Base-by-base conservation (phyloP, 2,888 invertebrate species). In the Acanthopleura granulata region DNA sequence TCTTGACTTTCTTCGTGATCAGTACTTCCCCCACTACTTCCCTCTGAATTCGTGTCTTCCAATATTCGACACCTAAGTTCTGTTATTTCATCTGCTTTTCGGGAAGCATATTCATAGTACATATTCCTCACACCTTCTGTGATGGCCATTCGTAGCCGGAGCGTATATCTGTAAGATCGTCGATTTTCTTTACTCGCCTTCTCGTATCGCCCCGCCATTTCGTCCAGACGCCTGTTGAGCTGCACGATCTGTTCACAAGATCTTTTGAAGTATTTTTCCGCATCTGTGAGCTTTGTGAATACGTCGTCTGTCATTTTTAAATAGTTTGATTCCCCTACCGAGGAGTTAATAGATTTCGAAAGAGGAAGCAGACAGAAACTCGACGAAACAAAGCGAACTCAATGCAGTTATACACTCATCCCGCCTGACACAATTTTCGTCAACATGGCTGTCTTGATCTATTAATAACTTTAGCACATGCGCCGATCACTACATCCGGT, bases 81-180 rank as follows among this genome's bases (percentile, higher is more conserved):
- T 40, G 79, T 77, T 75, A 84, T 80, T 74, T 79, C 79, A 72
- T 84, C 84, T 16, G 84, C 84, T 73, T 82, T 82, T 62, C 78
- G 75, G 29, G 75, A 76, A 25, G 85, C 85, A 74, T 81, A 85
- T 75, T 82, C 82, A 72, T 85, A 82, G 75, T 80, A 84, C 84
- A 85, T 85, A 76, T 85, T 85, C 70, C 84, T 72, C 16, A 85
- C 82, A 22, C 84, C 85, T 73, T 85, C 85, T 62, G 81, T 75
- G 14, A 83, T 82, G 14, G 85, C 83, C 72, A 85, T 83, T 11
- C 83, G 77, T 49, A 85, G 78, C 25, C 85, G 78, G 51, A 83
- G 75, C 12, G 81, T 81, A 78, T 85, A 85, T 61, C 85, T 77
- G 74, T 84, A 83, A n/a, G 83, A 79, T 16, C 84, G 78, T 72